phyloP scores from a whole-genome alignment of 1,140 invertebrate genomes.

The Drosophila arawakana region DNA sequence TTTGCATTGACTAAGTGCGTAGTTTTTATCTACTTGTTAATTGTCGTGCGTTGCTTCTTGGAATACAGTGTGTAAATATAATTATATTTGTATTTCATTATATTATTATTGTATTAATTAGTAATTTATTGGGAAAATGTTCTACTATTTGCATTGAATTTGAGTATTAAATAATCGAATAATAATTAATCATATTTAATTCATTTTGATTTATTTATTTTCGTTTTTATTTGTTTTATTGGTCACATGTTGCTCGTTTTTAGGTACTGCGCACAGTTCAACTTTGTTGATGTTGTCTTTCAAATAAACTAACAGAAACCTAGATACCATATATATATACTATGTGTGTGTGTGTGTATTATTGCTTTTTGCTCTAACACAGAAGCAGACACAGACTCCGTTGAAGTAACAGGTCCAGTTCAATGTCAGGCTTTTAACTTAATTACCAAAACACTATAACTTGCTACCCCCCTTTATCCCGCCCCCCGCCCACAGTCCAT shows the following conservation, averaged over 20 bases:
- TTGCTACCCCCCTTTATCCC: conserved; percentile 12
- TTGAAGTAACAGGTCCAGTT: conserved; percentile 14
- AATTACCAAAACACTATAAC: conserved; percentile 60
- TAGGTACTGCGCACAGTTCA: conserved; percentile 75
- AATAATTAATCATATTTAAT: conserved; percentile 8
- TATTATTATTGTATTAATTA: conserved; percentile 1
- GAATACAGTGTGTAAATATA: not conserved
- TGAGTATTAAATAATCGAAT: conserved; percentile 2
- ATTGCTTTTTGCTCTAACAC: conserved; percentile 70
- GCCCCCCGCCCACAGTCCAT: not conserved
- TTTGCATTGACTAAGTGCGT: conserved; percentile 9
- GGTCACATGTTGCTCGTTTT: conserved; percentile 73
- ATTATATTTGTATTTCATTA: not conserved
- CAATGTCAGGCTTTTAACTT: conserved; percentile 60
- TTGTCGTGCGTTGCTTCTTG: conserved; percentile 16
- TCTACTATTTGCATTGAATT: conserved; percentile 13
- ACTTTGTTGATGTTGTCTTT: conserved; percentile 67
- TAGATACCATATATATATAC: conserved; percentile 14
- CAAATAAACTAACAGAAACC: conserved; percentile 69
- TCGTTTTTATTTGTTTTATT: conserved; percentile 55
- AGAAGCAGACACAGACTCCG: conserved; percentile 11
- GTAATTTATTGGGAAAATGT: conserved; percentile 13
- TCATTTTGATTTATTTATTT: conserved; percentile 17
- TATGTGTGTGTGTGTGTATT: conserved; percentile 43
- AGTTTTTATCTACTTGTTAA: conserved; percentile 3